phyloP scores from a whole-genome alignment of 2,113 vertebrate species.

The Dinomys branickii region DNA sequence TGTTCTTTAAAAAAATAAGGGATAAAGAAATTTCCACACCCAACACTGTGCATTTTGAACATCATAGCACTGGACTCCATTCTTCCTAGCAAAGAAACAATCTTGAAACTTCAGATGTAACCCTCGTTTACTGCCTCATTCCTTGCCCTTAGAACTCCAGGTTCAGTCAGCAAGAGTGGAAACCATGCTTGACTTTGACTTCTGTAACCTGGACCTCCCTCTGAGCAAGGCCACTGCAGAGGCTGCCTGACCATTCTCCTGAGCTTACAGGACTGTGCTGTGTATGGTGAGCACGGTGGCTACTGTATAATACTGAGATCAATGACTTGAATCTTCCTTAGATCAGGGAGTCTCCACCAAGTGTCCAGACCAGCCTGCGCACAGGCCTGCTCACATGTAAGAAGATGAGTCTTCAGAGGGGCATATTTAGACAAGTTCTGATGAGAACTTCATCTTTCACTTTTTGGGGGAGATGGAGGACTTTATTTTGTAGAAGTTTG shows the following conservation, averaged over 20 bases:
- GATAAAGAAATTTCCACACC: neutral
- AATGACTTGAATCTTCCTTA: neutral
- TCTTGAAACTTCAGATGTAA: slow-evolving; percentile 7
- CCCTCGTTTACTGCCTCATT: neutral
- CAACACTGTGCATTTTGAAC: neutral
- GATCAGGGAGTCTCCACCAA: neutral
- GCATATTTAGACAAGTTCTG: neutral
- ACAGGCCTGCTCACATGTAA: neutral
- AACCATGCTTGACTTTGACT: neutral
- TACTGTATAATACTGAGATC: neutral
- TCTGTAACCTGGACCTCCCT: neutral
- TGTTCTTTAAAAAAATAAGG: neutral
- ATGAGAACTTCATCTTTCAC: neutral
- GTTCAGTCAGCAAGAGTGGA: neutral
- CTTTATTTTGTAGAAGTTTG: neutral
- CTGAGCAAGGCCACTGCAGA: neutral
- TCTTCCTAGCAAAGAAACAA: slow-evolving; percentile 26
- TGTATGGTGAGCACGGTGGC: neutral
- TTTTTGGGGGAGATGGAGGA: neutral
- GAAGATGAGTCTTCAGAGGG: neutral
- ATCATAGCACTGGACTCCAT: neutral
- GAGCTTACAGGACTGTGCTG: neutral
- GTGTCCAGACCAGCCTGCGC: neutral
- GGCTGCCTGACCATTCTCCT: neutral
- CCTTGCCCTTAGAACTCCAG: neutral